A percentile compares a stretch with the other conserved stretches of the same genome.
These are phyloP conservation scores for Hippolais icterina DNA, from an alignment of 2,113 vertebrate genomes.

Conservation along the genomic window DNA sequence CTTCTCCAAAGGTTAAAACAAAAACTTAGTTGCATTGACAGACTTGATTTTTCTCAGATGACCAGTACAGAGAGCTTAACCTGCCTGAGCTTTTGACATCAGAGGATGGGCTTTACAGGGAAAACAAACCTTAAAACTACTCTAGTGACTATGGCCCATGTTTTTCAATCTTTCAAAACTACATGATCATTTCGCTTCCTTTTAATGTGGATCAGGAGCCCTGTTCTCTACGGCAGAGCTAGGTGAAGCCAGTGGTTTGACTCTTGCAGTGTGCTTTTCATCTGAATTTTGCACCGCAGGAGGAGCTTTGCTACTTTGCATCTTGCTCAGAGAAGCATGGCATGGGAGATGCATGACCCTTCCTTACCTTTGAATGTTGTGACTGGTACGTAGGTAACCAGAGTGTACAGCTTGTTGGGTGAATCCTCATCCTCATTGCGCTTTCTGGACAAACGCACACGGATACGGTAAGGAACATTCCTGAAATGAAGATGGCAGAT, in stretches of 20 bases:
- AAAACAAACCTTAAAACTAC: background rate
- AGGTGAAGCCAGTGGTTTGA: background rate
- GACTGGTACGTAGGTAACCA: conserved; percentile 94
- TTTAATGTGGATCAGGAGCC: background rate
- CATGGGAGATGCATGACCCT: background rate
- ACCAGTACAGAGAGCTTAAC: background rate
- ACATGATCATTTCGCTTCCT: background rate
- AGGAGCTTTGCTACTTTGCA: background rate
- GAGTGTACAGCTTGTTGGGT: conserved; percentile 93
- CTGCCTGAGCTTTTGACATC: background rate
- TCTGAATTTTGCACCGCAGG: background rate
- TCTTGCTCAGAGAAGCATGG: rapidly evolving
- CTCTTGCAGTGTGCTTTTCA: background rate
- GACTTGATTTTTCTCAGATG: background rate
- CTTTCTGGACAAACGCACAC: conserved; percentile 92
- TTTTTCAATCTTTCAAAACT: background rate
- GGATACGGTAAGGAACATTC: conserved; percentile 93
- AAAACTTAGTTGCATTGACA: background rate
- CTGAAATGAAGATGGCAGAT: conserved; percentile 38
- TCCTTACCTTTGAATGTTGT: conserved; percentile 92
- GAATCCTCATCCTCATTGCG: conserved; percentile 97
- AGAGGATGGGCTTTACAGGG: background rate
- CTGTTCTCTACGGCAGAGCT: background rate
- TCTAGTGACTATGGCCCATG: rapidly evolving
- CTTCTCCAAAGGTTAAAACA: background rate